Percentiles rank a stretch among this genome's conserved stretches.
Evolutionary conservation across 92 coral and sea anemone genomes (phyloP).

Genomic region (Galaxea fascicularis): DNA sequence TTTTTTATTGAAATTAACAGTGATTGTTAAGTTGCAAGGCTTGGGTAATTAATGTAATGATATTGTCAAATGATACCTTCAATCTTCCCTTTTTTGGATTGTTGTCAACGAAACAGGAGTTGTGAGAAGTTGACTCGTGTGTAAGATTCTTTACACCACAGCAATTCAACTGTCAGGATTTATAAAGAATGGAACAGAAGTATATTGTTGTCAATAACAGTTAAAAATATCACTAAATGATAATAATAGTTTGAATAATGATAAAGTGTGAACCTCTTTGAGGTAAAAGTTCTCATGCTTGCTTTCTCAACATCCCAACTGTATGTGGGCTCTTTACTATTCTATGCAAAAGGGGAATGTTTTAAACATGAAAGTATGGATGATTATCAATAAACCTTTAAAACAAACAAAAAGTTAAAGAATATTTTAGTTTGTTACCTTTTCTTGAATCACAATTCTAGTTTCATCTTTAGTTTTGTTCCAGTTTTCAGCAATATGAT

Average conservation of each 20-base stretch:
- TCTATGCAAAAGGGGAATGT: too few species aligned
- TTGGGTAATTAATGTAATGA: not conserved
- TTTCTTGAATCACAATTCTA: slow-evolving; percentile 75
- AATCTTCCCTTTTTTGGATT: slow-evolving; percentile 55
- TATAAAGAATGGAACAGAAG: not conserved
- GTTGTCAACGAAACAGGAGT: slow-evolving; percentile 66
- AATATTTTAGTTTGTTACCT: slow-evolving; percentile 41
- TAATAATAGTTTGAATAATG: too few species aligned
- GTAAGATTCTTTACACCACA: slow-evolving; percentile 70
- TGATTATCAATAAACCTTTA: not conserved
- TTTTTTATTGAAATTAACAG: too few species aligned
- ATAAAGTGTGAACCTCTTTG: too few species aligned
- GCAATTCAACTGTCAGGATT: slow-evolving; percentile 63
- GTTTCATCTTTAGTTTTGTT: slow-evolving; percentile 75
- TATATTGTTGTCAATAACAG: not conserved
- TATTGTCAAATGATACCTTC: slow-evolving; percentile 19
- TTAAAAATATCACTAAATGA: too few species aligned
- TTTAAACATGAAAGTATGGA: not conserved
- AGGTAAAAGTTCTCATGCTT: too few species aligned
- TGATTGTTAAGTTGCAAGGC: not conserved
- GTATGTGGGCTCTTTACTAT: too few species aligned
- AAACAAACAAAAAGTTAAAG: too few species aligned
- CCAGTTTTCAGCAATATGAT: slow-evolving; percentile 72
- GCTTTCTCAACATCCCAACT: too few species aligned
- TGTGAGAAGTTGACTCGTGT: slow-evolving; percentile 65